Evolutionary conservation across 2,888 invertebrate species (phyloP), one percentile per base, ranked within the genome.

Genomic region (Pachydiplax longipennis): DNA sequence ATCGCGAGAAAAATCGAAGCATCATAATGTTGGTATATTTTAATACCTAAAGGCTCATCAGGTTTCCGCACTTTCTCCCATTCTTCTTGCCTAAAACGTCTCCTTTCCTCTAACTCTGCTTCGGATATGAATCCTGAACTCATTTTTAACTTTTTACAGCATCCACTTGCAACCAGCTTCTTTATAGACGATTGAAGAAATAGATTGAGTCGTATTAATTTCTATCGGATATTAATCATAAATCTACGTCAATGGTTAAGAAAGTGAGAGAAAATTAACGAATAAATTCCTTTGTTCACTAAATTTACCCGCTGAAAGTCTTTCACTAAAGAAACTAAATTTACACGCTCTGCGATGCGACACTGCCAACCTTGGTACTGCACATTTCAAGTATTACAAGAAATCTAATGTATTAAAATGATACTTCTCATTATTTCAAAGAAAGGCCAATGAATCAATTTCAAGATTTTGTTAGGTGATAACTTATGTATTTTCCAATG

Each of bases 51-150:
- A 15, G 99, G 99, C 93, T 99, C 97, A 92, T 98, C 98, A 53
- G 98, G 97, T 91, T 97, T 97, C 92, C 99, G 95, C 0, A 99
- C 99, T 95, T 97, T 97, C 92, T 99, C 99, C 99, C 99, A 99
- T 96, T 99, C 99, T 93, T 98, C 98, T 94, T 99, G 99, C 3
- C 99, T 95, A 92, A 95, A 95, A 93, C 96, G 95, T 90, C 97
- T 95, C 65, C 96, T 96, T 93, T 98, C 98, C 80, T 97, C 96
- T 91, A 98, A 95, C 94, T 99, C 98, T 58, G 96, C 95, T 94
- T 99, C 98, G 1, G 98, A 96, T 92, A 99, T 97, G 95, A 99
- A 99, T 81, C 98, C 97, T 0, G 98, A 98, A 95, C 98, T 98
- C 98, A 98, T 98, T 92, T 92, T 94, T 25, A 80, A 40, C 15